A percentile compares a stretch with the other conserved stretches of the same genome.
phyloP scores from a whole-genome alignment of 2,797 vertebrate species.

The Neoniphon sammara region DNA sequence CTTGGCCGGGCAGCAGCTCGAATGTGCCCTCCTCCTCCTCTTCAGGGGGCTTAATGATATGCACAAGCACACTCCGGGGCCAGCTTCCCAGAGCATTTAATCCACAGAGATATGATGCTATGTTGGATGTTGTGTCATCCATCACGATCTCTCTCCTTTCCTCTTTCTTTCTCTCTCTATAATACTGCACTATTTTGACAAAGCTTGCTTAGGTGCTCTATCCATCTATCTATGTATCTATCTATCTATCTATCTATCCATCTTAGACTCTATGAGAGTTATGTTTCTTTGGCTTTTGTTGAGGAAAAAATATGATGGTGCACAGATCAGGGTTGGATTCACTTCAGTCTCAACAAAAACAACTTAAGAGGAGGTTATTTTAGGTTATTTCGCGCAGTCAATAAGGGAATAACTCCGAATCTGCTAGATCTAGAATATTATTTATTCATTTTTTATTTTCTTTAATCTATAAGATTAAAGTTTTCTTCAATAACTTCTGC shows the following conservation, averaged over 20 bases:
- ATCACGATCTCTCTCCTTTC: constrained; percentile 67
- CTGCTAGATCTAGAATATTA: too few species aligned
- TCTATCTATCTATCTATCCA: constrained; percentile 40
- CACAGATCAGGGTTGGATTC: too few species aligned
- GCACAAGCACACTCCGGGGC: constrained; percentile 81
- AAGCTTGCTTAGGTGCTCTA: constrained; percentile 54
- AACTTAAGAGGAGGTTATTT: background rate
- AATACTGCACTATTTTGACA: constrained; percentile 31
- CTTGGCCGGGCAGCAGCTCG: constrained; percentile 72
- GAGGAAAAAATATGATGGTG: background rate
- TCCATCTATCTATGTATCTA: constrained; percentile 48
- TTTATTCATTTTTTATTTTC: too few species aligned
- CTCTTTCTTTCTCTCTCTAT: constrained; percentile 27
- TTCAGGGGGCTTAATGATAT: constrained; percentile 78
- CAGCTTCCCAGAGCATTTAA: constrained; percentile 81
- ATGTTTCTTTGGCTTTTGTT: constrained; percentile 26
- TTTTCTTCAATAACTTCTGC: too few species aligned
- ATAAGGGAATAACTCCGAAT: too few species aligned
- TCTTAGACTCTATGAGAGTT: background rate
- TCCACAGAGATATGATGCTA: constrained; percentile 82
- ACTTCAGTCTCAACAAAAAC: too few species aligned
- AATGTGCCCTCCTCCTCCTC: constrained; percentile 66
- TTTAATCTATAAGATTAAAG: too few species aligned
- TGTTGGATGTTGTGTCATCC: constrained; percentile 78
- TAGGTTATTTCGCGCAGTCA: too few species aligned